phyloP scores from a whole-genome alignment of 2,797 vertebrate species.

The Morus bassanus region DNA sequence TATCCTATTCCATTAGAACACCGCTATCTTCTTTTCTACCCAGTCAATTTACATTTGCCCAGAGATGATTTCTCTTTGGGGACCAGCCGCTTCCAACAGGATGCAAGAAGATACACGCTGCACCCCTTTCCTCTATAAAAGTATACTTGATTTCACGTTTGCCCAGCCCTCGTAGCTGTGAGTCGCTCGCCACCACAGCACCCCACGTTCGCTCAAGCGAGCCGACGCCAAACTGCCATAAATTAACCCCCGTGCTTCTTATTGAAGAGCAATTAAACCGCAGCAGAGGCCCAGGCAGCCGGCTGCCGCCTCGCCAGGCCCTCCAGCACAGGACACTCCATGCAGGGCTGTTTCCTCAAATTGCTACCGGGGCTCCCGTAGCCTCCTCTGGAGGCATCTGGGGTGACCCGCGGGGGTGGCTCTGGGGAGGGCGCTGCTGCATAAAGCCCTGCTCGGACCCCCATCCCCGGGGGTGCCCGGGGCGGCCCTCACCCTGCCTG shows the following conservation, averaged over 20 bases:
- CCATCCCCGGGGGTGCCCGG: rapidly evolving
- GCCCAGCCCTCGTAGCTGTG: background rate
- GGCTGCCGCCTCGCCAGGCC: background rate
- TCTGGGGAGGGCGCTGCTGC: background rate
- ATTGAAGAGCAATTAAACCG: no score
- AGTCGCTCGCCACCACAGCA: background rate
- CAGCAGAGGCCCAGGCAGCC: background rate
- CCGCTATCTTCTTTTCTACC: background rate
- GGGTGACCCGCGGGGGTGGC: background rate
- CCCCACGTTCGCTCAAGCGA: background rate
- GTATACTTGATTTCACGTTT: rapidly evolving
- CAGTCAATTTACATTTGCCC: background rate
- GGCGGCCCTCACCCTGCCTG: background rate
- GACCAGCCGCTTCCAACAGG: background rate
- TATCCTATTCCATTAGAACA: background rate
- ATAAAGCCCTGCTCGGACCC: background rate
- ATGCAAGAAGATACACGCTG: background rate
- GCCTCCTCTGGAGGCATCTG: background rate
- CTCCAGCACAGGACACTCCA: background rate
- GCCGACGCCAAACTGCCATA: background rate
- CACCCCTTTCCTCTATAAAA: background rate
- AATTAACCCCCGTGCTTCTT: background rate
- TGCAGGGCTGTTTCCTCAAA: rapidly evolving
- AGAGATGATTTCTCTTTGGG: background rate
- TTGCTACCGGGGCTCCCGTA: rapidly evolving